Percentiles rank a stretch among this genome's conserved stretches.
Evolutionary conservation across 2,888 invertebrate genomes (phyloP).

Genomic region (Brenthis ino): DNA sequence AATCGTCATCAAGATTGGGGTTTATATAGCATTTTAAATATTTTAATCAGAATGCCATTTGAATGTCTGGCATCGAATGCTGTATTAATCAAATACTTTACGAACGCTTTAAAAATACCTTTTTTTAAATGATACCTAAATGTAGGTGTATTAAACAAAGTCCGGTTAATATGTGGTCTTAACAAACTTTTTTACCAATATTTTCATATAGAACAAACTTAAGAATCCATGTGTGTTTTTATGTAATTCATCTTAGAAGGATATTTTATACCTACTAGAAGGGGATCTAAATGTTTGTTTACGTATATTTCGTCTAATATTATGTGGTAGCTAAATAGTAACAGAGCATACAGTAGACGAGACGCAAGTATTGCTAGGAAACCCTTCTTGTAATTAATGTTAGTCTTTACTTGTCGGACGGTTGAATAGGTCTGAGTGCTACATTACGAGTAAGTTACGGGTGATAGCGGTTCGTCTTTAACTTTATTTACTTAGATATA

Average conservation of each 20-base stretch:
- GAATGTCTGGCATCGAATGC: conserved; percentile 24
- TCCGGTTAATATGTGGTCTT: conserved; percentile 25
- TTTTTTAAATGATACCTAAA: conserved; percentile 36
- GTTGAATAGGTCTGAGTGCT: conserved; percentile 67
- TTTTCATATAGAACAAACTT: conserved; percentile 4
- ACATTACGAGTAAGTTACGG: conserved; percentile 42
- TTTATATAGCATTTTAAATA: conserved; percentile 26
- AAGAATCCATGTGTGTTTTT: conserved; percentile 3
- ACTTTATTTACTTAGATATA: too few relatives aligned
- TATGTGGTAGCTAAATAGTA: conserved; percentile 29
- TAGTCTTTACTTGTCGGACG: conserved; percentile 59
- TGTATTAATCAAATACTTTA: conserved; percentile 42
- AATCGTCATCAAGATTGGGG: conserved; percentile 7
- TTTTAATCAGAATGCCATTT: conserved; percentile 34
- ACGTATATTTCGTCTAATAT: conserved; percentile 3
- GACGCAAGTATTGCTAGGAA: conserved; percentile 47
- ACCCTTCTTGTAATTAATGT: conserved; percentile 58
- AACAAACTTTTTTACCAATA: conserved; percentile 10
- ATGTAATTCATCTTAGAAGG: conserved; percentile 5
- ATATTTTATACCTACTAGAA: conserved; percentile 8
- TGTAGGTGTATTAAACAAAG: conserved; percentile 34
- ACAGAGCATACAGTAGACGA: conserved; percentile 54
- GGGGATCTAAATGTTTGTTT: conserved; percentile 18
- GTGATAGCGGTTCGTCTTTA: conserved; percentile 39
- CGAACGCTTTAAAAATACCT: conserved; percentile 40